Base-by-base conservation (phyloP, 2,888 invertebrate species). In the Kuschelorhynchus macadamiae region DNA sequence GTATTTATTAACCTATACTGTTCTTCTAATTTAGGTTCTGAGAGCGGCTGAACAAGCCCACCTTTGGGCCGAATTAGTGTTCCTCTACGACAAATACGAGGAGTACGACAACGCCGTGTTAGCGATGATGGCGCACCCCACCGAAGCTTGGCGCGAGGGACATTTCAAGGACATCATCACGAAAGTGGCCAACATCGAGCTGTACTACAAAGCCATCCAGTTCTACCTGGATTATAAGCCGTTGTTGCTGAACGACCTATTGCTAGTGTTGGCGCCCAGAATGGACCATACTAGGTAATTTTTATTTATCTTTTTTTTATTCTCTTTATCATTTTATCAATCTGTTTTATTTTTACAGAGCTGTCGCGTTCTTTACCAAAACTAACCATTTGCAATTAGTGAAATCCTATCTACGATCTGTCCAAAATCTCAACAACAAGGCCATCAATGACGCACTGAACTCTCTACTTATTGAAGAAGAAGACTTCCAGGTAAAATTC, bases 111-210 rank as follows among this genome's bases (percentile, higher is more conserved):
- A 99, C 84, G 99, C 99, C 0, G 98, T 98, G 1, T 88, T 97
- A 72, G 97, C 99, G 52, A 99, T 99, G 98, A 99, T 99, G 95
- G 93, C 93, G 72, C 99, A 99, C 85, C 99, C 99, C 32, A 97
- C 97, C 0, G 98, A 98, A 84, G 99, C 99, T 11, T 99, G 99
- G 99, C 91, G 98, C 72, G 99, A 99, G 85, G 97, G 97, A 69
- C 99, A 99, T 85, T 99, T 99, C 87, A 99, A 99, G 86, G 84
- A 84, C 62, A 84, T 84, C 50, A 82, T 84, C 55, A 84, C 84
- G 20, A 84, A 84, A 75, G 83, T 99, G 53, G 99, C 99, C 41
- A 99, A 99, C 86, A 98, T 99, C 85, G 99, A 99, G 83, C 86
- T 99, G 36, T 99, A 99, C 86, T 99, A 99, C 88, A 97, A 95